phyloP scores from a whole-genome alignment of 53 echinoderm and acorn worm species.

The Apostichopus leukothele region DNA sequence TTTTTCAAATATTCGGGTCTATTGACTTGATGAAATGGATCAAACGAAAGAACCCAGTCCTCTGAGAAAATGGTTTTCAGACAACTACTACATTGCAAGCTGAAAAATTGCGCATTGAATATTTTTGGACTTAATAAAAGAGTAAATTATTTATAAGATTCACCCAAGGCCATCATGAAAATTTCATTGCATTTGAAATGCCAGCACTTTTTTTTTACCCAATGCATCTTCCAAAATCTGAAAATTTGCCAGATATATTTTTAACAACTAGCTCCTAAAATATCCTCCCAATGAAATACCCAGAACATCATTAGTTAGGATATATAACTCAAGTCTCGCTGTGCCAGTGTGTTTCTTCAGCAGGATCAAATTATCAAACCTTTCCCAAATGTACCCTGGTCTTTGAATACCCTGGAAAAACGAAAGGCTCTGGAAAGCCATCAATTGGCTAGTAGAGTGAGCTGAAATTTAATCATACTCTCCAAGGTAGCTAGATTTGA shows the following conservation, averaged over 20 bases:
- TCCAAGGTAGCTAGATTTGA: neutral
- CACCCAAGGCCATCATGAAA: neutral
- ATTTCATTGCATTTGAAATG: neutral
- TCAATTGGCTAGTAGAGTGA: neutral
- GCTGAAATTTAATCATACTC: conserved; percentile 11
- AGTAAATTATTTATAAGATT: too few relatives aligned
- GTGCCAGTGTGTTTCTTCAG: too few relatives aligned
- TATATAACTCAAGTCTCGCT: too few relatives aligned
- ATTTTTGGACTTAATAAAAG: too few relatives aligned
- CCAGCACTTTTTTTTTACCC: neutral
- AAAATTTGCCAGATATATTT: neutral
- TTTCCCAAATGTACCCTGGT: too few relatives aligned
- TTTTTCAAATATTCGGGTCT: neutral
- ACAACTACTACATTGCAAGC: too few relatives aligned
- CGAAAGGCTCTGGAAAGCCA: neutral
- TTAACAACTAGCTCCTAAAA: neutral
- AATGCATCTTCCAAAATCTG: neutral
- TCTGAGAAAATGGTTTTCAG: too few relatives aligned
- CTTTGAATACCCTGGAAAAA: neutral
- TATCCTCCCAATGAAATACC: neutral
- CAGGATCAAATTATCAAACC: too few relatives aligned
- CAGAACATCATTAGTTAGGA: neutral
- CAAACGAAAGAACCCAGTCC: too few relatives aligned
- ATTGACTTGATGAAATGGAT: too few relatives aligned
- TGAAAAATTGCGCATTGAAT: too few relatives aligned